phyloP scores from a whole-genome alignment of 2,888 invertebrate species.

The Globia sparganii region DNA sequence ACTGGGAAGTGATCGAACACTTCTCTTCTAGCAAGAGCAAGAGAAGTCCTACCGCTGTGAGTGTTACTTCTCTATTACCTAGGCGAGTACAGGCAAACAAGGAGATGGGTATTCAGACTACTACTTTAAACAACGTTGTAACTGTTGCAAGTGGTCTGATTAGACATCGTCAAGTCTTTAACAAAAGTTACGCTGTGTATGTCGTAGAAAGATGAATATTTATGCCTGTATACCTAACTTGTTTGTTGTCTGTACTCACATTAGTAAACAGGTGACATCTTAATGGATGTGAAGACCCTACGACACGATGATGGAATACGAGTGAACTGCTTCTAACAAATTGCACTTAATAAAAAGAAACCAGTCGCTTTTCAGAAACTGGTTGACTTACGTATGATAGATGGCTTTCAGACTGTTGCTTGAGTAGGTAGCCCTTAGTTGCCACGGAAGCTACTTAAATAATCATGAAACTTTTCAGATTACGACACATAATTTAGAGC shows the following conservation, averaged over 20 bases:
- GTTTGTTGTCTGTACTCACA: not conserved
- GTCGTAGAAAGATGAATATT: not conserved
- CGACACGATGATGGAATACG: not conserved
- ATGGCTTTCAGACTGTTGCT: not conserved
- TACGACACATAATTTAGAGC: not conserved
- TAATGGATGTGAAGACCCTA: not conserved
- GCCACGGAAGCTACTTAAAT: not conserved
- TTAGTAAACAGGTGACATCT: not conserved
- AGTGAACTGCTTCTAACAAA: slow-evolving; percentile 4
- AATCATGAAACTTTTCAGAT: not conserved
- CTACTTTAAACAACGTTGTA: too few relatives aligned
- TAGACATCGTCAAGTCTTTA: too few relatives aligned
- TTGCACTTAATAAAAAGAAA: slow-evolving; percentile 12
- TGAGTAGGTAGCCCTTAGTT: not conserved
- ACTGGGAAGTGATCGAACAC: slow-evolving; percentile 98
- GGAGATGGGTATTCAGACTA: not conserved
- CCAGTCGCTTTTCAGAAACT: not conserved
- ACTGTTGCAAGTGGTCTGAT: not conserved
- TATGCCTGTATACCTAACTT: not conserved
- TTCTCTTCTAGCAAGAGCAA: slow-evolving; percentile 92
- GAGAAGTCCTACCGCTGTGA: slow-evolving; percentile 88
- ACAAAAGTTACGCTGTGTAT: not conserved
- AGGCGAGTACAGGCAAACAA: not conserved
- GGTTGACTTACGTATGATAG: not conserved
- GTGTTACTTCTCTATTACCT: slow-evolving; percentile 64